Evolutionary conservation across 2,888 invertebrate species (phyloP), one percentile per base, ranked within the genome.

Genomic region (Papilio elwesi): DNA sequence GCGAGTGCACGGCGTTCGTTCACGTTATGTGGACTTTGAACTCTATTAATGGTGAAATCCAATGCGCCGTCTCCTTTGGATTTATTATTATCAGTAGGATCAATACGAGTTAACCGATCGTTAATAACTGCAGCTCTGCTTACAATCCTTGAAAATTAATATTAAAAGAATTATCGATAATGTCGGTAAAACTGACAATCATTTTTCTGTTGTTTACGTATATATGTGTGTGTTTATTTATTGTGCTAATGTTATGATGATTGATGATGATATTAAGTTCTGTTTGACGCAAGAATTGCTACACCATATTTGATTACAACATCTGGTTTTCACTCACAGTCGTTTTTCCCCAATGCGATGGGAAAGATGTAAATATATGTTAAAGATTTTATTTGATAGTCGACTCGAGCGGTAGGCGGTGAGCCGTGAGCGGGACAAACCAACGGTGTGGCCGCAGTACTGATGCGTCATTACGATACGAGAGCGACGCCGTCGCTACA

Each of bases 1-100:
- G 67, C 62, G 63, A 72, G 63, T 63, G 68, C 68, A 38, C 70
- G 64, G 84, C 82, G 82, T 80, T 88, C 86, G 84, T 89, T 88
- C 87, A 87, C 90, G 84, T 85, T 78, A 75, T 83, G 84, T 91
- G 93, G 92, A 92, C 92, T 93, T 93, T 91, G 92, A 91, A 92
- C 93, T 88, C 88, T 78, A 84, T 83, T 86, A 82, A 88, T 91
- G 88, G 90, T 90, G 85, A 91, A 91, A 89, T 87, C 84, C 83
- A 83, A 80, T 64, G 63, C 68, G 82, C 82, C 73, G 78, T 77
- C 84, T 85, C 86, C 82, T 83, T 86, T 78, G 78, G 79, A 81
- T 84, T 82, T 81, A 81, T 82, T 83, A 84, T 85, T 87, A 88
- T 87, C 85, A 82, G 67, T 78, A 76, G 79, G 82, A 90, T 91